Base-by-base conservation (phyloP, 2,797 vertebrate genomes). In the Hemibagrus guttatus region DNA sequence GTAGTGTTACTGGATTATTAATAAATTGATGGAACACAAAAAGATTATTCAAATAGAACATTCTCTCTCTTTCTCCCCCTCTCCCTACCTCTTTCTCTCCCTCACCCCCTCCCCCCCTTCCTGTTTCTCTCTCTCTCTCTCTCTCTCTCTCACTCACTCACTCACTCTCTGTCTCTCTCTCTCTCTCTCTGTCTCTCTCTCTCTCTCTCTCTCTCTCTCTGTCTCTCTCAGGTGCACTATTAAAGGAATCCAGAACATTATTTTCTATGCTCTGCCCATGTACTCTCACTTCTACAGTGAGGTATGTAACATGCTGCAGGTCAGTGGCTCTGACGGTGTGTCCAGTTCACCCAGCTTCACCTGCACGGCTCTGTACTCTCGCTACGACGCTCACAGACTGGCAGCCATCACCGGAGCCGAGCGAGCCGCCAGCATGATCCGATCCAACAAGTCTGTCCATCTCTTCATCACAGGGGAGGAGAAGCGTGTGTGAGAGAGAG, bases 221-320 rank as follows among this genome's bases (percentile, higher is more conserved):
- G 5, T 42, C 66, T 61, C 79, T 63, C 4, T 54, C 92, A 99
- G 98, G 91, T 98, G 98, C 86, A 95, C 92, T 0, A 97, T 99
- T 86, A 98, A 95, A 93, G 98, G 98, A 74, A 97, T 98, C 91
- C 94, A 95, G 89, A 98, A 98, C 93, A 94, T 99, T 82, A 96
- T 99, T 89, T 99, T 98, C 93, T 99, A 99, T 1, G 97, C 96
- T 52, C 93, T 99, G 84, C 98, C 98, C 5, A 97, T 97, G 0
- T 99, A 96, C 90, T 93, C 97, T 0, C 97, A 99, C 92, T 99
- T 98, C 95, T 99, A 99, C 94, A 99, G 96, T 3, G 98, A 99
- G 89, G 92, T 99, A 86, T 99, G 98, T 88, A 98, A 99, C 92
- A 98, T 99, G 97, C 95, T 99, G 92, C 95, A 94, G 58, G 95